phyloP scores from a whole-genome alignment of 2,797 vertebrate species.

The Enteromius paludinosus region DNA sequence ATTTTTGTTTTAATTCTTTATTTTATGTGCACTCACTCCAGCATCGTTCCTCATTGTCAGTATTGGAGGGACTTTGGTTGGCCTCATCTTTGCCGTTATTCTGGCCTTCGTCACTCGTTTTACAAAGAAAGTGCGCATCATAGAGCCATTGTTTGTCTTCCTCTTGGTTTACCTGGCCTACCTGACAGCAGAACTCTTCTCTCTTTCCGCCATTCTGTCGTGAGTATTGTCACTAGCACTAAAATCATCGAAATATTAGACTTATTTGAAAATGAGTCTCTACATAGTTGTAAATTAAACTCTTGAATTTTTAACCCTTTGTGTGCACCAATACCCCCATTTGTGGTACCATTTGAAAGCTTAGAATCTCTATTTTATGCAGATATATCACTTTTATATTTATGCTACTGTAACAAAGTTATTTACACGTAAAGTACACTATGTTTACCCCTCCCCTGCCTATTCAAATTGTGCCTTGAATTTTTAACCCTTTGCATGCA shows the following conservation, averaged over 20 bases:
- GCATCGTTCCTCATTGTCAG: slow-evolving; percentile 94
- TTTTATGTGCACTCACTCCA: slow-evolving; percentile 60
- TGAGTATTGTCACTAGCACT: slow-evolving; percentile 75
- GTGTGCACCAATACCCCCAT: no score
- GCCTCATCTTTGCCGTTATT: slow-evolving; percentile 91
- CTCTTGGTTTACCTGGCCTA: slow-evolving; percentile 93
- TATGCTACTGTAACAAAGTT: no score
- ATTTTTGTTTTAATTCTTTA: not conserved
- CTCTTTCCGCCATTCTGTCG: slow-evolving; percentile 92
- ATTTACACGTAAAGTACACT: no score
- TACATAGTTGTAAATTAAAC: no score
- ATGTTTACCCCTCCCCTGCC: no score
- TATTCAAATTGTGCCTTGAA: no score
- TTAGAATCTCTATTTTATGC: no score
- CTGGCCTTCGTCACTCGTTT: slow-evolving; percentile 92
- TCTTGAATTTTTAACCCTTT: no score
- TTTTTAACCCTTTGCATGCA: no score
- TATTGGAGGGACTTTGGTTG: slow-evolving; percentile 89
- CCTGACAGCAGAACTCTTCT: slow-evolving; percentile 93
- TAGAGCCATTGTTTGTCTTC: slow-evolving; percentile 93
- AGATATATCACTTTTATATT: no score
- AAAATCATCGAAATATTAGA: not conserved
- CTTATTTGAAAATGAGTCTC: not conserved
- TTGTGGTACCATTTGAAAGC: no score
- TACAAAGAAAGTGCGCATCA: slow-evolving; percentile 95